phyloP scores from a whole-genome alignment of 2,888 invertebrate genomes.

The Scelioninae gen. 1 region DNA sequence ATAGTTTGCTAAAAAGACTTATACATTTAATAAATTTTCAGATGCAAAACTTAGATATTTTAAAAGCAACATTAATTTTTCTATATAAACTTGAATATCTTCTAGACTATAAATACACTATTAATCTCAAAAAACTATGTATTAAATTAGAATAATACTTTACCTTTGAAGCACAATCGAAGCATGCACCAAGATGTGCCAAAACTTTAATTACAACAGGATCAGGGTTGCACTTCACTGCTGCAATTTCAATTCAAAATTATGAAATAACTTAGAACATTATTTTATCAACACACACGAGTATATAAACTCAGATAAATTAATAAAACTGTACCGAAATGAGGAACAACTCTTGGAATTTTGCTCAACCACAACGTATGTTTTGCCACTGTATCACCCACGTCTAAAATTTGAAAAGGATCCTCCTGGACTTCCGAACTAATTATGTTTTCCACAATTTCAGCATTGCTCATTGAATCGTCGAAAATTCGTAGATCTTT shows the following conservation, averaged over 20 bases:
- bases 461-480: conserved; percentile 73
- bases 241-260: no score
- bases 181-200: conserved; percentile 86
- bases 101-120: no score
- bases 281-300: conserved; percentile 35
- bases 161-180: conserved; percentile 87
- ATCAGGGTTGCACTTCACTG: conserved; percentile 88
- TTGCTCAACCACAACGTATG: conserved; percentile 78
- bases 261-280: conserved; percentile 35
- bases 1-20: no score
- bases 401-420: conserved; percentile 78
- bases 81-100: no score
- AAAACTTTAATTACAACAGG: conserved; percentile 83
- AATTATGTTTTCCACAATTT: conserved; percentile 76
- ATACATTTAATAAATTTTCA: no score
- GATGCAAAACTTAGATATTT: no score
- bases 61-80: no score
- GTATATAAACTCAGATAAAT: conserved; percentile 80
- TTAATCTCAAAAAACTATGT: no score
- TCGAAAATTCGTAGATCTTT: conserved; percentile 75
- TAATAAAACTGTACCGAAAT: conserved; percentile 77
- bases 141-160: no score
- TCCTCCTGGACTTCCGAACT: conserved; percentile 75
- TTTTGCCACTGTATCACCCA: conserved; percentile 77
- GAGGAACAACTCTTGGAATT: conserved; percentile 80